Percentiles rank a stretch among this genome's conserved stretches.
Evolutionary conservation across 2,888 invertebrate species (phyloP).

Genomic region (Coelinius sp.): DNA sequence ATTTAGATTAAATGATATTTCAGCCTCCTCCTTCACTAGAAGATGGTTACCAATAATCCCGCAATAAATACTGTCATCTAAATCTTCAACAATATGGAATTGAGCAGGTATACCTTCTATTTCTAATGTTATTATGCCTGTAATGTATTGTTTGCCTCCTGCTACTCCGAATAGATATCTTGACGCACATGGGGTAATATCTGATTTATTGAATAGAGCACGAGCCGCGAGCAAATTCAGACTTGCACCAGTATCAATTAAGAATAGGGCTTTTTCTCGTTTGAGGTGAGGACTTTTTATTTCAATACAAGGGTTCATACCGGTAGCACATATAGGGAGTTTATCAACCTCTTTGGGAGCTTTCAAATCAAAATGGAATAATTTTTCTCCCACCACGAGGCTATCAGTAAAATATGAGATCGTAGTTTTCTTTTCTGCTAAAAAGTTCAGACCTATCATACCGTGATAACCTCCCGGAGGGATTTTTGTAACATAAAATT

Average conservation of each 20-base stretch:
- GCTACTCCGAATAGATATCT: no score
- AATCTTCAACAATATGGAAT: neutral
- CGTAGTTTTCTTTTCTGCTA: no score
- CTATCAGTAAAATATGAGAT: no score
- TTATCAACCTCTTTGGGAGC: neutral
- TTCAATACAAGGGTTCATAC: no score
- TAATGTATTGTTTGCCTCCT: neutral
- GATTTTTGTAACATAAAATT: neutral
- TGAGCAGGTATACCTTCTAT: neutral
- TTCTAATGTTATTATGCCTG: neutral
- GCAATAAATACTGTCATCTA: neutral
- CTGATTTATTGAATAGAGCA: neutral
- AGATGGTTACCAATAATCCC: neutral
- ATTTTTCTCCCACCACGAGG: no score
- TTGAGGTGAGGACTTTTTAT: neutral
- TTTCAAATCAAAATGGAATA: neutral
- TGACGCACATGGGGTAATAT: no score
- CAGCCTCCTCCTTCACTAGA: neutral
- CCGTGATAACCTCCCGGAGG: neutral
- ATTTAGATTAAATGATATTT: neutral
- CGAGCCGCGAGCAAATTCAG: neutral
- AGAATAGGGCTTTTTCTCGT: neutral
- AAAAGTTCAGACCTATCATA: neutral
- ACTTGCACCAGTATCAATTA: neutral
- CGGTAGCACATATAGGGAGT: neutral